Percentiles rank a stretch among this genome's conserved stretches.
phyloP scores from a whole-genome alignment of 2,888 invertebrate species.

The Drosophila imparisetae region DNA sequence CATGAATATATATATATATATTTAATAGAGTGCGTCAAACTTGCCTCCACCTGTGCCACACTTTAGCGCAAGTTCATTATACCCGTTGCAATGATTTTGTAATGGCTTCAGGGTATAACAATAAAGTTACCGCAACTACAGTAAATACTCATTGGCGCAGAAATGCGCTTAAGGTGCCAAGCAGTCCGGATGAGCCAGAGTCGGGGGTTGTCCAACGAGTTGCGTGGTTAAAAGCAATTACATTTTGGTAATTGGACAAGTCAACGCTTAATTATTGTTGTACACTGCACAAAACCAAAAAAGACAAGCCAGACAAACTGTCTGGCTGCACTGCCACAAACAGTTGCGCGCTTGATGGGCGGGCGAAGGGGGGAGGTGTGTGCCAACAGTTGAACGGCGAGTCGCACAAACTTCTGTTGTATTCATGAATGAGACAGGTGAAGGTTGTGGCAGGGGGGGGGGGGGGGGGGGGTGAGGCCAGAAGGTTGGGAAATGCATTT shows the following conservation, averaged over 20 bases:
- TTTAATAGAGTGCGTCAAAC: neutral
- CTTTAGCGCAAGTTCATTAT: neutral
- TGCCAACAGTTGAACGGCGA: slow-evolving; percentile 9
- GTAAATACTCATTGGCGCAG: slow-evolving; percentile 42
- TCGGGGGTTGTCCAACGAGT: slow-evolving; percentile 27
- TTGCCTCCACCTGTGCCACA: neutral
- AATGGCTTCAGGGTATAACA: neutral
- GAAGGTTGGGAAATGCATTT: slow-evolving; percentile 29
- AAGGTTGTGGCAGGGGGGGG: neutral
- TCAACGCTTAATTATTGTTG: slow-evolving; percentile 80
- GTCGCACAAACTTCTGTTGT: slow-evolving; percentile 39
- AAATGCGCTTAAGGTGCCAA: slow-evolving; percentile 45
- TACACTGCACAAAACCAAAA: slow-evolving; percentile 42
- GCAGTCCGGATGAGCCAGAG: neutral
- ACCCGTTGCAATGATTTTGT: neutral
- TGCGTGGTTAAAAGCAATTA: slow-evolving; percentile 80
- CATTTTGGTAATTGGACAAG: slow-evolving; percentile 81
- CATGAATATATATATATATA: neutral
- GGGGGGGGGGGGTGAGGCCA: neutral
- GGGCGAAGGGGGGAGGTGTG: neutral
- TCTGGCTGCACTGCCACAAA: slow-evolving; percentile 46
- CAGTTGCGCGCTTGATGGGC: neutral
- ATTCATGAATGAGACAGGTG: slow-evolving; percentile 31
- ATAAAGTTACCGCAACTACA: slow-evolving; percentile 27
- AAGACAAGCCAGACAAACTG: slow-evolving; percentile 58